phyloP scores from a whole-genome alignment of 2,113 vertebrate genomes.

The Ceyx margarethae region DNA sequence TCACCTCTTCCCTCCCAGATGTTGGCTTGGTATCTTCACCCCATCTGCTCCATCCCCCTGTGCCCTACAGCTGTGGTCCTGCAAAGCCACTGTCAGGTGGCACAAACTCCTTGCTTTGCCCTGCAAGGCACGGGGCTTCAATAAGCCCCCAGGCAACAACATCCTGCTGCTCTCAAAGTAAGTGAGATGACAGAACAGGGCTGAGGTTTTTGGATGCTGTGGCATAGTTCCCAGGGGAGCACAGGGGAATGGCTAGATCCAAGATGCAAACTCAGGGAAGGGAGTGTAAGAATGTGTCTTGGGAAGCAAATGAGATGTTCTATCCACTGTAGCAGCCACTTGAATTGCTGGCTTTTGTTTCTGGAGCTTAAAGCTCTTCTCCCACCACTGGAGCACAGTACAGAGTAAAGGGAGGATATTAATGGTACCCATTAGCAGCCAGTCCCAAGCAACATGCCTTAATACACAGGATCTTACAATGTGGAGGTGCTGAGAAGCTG shows the following conservation, averaged over 20 bases:
- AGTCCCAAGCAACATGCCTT: neutral
- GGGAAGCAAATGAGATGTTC: neutral
- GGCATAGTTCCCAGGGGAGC: neutral
- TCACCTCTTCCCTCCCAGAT: neutral
- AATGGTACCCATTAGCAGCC: neutral
- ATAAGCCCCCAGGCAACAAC: accelerated
- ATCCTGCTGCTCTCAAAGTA: neutral
- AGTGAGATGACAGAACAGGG: accelerated
- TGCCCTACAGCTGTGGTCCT: neutral
- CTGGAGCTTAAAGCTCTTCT: neutral
- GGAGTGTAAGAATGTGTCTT: neutral
- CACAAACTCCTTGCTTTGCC: accelerated
- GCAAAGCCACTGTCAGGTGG: accelerated
- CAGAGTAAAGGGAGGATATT: neutral
- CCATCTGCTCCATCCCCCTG: neutral
- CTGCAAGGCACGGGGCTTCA: neutral
- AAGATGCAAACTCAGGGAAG: accelerated
- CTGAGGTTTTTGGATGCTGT: neutral
- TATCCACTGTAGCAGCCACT: neutral
- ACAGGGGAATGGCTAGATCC: neutral
- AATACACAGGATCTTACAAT: neutral
- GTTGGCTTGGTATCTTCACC: neutral
- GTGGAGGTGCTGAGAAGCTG: neutral
- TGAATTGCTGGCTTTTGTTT: neutral
- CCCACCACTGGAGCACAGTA: neutral